These are phyloP conservation scores for Halictus rubicundus DNA, from an alignment of 1,140 invertebrate species.

Conservation along the genomic window DNA sequence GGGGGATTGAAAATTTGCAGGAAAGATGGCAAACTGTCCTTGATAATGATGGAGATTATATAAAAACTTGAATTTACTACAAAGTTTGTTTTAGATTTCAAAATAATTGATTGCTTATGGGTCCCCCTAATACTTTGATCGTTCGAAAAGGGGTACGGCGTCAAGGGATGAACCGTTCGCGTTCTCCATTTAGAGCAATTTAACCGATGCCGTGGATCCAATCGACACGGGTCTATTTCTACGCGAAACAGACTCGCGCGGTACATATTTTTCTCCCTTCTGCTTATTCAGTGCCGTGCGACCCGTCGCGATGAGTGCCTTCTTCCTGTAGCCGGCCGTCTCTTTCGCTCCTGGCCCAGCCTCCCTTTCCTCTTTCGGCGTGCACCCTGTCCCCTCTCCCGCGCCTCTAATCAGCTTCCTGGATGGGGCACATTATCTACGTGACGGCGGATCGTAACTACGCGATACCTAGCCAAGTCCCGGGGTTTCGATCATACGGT, in stretches of 20 bases:
- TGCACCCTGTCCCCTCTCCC: slow-evolving; percentile 47
- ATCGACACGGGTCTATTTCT: slow-evolving; percentile 46
- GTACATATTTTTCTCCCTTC: slow-evolving; percentile 61
- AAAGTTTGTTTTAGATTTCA: too few relatives aligned
- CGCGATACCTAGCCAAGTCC: slow-evolving; percentile 65
- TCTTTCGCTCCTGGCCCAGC: slow-evolving; percentile 54
- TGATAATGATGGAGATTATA: too few relatives aligned
- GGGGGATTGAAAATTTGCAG: too few relatives aligned
- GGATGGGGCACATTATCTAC: slow-evolving; percentile 76
- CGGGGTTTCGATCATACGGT: slow-evolving; percentile 66
- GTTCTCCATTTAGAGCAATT: slow-evolving; percentile 36
- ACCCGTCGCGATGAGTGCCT: slow-evolving; percentile 70
- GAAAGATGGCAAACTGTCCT: too few relatives aligned
- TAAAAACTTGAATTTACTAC: too few relatives aligned
- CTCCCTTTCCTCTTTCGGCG: slow-evolving; percentile 42
- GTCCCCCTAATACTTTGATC: too few relatives aligned
- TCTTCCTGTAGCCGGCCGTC: slow-evolving; percentile 69
- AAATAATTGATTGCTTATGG: too few relatives aligned
- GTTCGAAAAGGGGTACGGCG: not conserved
- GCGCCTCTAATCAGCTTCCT: slow-evolving; percentile 71
- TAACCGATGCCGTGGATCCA: slow-evolving; percentile 25
- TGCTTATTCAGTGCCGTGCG: slow-evolving; percentile 72
- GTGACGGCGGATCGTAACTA: slow-evolving; percentile 74
- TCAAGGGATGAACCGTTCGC: slow-evolving; percentile 25
- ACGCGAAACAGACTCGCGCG: slow-evolving; percentile 33